A percentile compares a stretch with the other conserved stretches of the same genome.
Conservation (phyloP, 1,140 invertebrate species). For the Thereuonema tuberculata region DNA sequence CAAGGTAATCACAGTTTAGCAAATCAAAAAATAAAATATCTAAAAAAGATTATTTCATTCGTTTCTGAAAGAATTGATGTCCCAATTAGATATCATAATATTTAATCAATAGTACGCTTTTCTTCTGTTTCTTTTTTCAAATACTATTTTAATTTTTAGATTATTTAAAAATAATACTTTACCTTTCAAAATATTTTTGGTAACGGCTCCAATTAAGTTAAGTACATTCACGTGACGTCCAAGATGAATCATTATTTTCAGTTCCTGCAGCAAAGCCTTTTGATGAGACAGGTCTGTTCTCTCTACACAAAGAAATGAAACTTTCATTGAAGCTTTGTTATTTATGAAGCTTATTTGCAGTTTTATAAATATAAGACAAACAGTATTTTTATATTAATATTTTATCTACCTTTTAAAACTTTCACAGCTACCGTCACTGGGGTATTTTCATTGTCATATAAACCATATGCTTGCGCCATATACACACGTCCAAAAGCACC, state of each 20-base stretch:
- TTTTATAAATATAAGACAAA: not conserved
- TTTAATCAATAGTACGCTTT: no score
- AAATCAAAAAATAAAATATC: no score
- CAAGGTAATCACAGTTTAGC: no score
- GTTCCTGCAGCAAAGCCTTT: constrained; percentile 68
- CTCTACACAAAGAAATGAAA: no score
- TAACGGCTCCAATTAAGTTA: constrained; percentile 84
- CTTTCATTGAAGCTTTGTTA: no score
- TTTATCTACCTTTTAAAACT: constrained; percentile 45
- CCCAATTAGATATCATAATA: no score
- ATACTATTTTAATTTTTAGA: not conserved
- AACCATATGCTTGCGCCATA: constrained; percentile 60
- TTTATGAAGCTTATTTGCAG: no score
- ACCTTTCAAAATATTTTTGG: constrained; percentile 80
- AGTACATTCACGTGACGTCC: constrained; percentile 90
- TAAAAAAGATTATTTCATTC: no score
- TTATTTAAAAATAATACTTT: constrained; percentile 26
- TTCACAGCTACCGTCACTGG: constrained; percentile 63
- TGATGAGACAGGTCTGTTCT: constrained; percentile 18
- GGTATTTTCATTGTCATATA: constrained; percentile 40
- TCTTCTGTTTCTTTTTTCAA: no score
- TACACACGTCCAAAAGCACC: constrained; percentile 88
- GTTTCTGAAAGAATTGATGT: no score
- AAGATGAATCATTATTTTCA: constrained; percentile 93
- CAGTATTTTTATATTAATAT: not conserved